Percentiles rank a stretch among this genome's conserved stretches.
Evolutionary conservation across 2,888 invertebrate genomes (phyloP).

Genomic region (Leptinotarsa juncta): DNA sequence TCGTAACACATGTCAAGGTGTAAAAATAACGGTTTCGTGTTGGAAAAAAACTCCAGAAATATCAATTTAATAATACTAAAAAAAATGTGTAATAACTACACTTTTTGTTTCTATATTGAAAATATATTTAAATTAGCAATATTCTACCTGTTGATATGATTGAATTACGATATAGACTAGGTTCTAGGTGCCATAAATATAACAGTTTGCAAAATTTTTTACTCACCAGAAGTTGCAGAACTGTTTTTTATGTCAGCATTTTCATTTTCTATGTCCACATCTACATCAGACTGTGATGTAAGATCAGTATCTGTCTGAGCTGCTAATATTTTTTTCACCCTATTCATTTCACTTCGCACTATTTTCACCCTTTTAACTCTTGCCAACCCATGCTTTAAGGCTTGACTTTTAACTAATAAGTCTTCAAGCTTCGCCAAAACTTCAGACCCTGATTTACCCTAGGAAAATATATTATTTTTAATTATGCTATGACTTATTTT

Average conservation of each 20-base stretch:
- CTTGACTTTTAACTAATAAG: conserved; percentile 72
- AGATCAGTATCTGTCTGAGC: conserved; percentile 47
- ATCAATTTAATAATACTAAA: no score
- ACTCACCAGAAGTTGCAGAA: conserved; percentile 42
- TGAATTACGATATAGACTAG: no score
- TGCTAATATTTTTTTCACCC: conserved; percentile 65
- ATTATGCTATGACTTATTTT: background rate
- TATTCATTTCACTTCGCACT: conserved; percentile 71
- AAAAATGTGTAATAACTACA: no score
- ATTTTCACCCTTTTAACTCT: conserved; percentile 71
- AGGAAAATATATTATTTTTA: conserved; percentile 26
- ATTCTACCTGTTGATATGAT: no score
- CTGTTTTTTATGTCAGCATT: conserved; percentile 44
- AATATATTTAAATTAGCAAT: no score
- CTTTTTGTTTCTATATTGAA: no score
- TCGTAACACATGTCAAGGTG: no score
- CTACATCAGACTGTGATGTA: conserved; percentile 62
- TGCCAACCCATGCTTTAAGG: conserved; percentile 71
- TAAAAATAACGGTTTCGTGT: no score
- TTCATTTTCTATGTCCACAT: conserved; percentile 52
- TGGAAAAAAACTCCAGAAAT: no score
- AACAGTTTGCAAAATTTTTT: background rate
- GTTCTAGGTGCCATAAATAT: background rate
- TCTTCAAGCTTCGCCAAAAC: conserved; percentile 70
- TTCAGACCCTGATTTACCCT: conserved; percentile 62